Percentiles rank a stretch among this genome's conserved stretches.
phyloP scores from a whole-genome alignment of 2,888 invertebrate genomes.

The Conchocele bisecta region DNA sequence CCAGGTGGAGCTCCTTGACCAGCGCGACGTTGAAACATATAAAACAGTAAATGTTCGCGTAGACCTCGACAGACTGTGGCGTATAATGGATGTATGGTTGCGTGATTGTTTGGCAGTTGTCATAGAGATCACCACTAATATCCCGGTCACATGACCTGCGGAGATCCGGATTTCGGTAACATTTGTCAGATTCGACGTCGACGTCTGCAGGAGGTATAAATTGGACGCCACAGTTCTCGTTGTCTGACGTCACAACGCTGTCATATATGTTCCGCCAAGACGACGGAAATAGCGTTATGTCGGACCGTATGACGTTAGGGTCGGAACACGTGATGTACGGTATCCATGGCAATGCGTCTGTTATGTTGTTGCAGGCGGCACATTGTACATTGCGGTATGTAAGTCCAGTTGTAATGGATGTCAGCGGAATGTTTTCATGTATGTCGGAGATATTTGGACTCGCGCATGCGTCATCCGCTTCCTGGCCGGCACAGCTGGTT shows the following conservation, averaged over 20 bases:
- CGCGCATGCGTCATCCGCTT: slow-evolving; percentile 29
- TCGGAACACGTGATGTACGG: slow-evolving; percentile 36
- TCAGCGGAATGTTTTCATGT: slow-evolving; percentile 27
- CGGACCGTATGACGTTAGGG: slow-evolving; percentile 24
- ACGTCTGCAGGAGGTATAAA: slow-evolving; percentile 38
- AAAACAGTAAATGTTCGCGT: slow-evolving; percentile 46
- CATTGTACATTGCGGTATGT: slow-evolving; percentile 45
- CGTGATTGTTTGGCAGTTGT: slow-evolving; percentile 23
- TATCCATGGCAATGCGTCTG: slow-evolving; percentile 32
- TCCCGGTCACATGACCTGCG: slow-evolving; percentile 18
- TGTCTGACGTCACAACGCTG: background rate
- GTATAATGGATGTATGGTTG: slow-evolving; percentile 26
- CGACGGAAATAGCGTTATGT: slow-evolving; percentile 39
- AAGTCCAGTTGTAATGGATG: slow-evolving; percentile 3
- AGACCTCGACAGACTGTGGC: slow-evolving; percentile 9
- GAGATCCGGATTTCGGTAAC: slow-evolving; percentile 13
- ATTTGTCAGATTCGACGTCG: slow-evolving; percentile 12
- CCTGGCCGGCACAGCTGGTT: background rate
- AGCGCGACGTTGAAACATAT: slow-evolving; percentile 9
- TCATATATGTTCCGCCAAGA: slow-evolving; percentile 22
- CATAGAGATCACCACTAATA: background rate
- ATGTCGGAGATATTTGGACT: slow-evolving; percentile 12
- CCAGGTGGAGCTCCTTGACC: background rate
- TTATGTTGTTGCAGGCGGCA: slow-evolving; percentile 26
- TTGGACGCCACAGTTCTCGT: slow-evolving; percentile 29